Evolutionary conservation across 2,888 invertebrate species (phyloP), one percentile per base, ranked within the genome.

Genomic region (Crepidodera aurea): DNA sequence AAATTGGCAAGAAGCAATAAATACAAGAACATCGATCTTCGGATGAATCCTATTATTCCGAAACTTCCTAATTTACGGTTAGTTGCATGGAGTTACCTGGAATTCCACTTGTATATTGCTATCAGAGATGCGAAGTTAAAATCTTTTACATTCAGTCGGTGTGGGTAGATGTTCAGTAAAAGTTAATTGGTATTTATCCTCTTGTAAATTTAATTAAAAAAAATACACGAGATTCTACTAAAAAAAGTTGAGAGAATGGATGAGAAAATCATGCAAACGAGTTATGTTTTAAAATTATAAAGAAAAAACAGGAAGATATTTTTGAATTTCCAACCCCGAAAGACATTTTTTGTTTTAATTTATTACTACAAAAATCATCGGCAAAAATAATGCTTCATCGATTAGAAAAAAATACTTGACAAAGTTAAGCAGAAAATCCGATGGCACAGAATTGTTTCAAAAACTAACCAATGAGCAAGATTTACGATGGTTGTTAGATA

Each of bases 131-230:
- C 44, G 25, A 29, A 55, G 55, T 55, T 55, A 44, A 44, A 55
- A 55, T 55, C 55, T n/a, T 55, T 44, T 32, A 51, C 51, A 51
- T 37, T 12, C 37, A 37, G n/a, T 22, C 37, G 12, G 55, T 29
- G 55, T 55, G 55, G 55, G 55, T 42, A 54, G 54, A 42, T 42
- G 25, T 54, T 54, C 25, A 54, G 18, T 32, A 32, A 55, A 55
- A 55, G 42, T 55, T 55, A 55, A 55, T 55, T 55, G 55, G 55
- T 32, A 55, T 55, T 55, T 55, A 55, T 55, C 29, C 6, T 44
- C 42, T 19, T 18, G 44, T 55, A 55, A 55, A 19, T 55, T 55
- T 55, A 55, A 55, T 55, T 55, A 55, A 42, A 12, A 32, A 44
- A 44, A 55, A 18, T n/a, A 18, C 18, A 32, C 8, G 8, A 32